These are phyloP conservation scores for Drosophila peninsularis DNA, from an alignment of 2,888 invertebrate genomes.

Conservation along the genomic window DNA sequence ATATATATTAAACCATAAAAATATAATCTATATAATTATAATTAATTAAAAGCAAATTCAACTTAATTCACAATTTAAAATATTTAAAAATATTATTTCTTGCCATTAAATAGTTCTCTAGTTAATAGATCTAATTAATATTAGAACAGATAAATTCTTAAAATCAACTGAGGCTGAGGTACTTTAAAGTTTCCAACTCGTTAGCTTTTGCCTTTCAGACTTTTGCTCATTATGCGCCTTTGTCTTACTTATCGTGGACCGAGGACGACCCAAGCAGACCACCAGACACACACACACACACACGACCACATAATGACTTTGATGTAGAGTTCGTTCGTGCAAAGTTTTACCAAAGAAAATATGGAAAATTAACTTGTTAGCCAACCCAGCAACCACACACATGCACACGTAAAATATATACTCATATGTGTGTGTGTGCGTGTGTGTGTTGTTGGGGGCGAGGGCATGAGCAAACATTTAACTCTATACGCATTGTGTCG, in stretches of 20 bases:
- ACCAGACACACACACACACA: constrained; percentile 43
- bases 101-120: too few relatives aligned
- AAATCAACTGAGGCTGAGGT: neutral
- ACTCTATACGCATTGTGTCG: constrained; percentile 60
- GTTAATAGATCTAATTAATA: neutral
- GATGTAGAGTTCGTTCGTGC: constrained; percentile 50
- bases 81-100: too few relatives aligned
- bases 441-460: constrained; percentile 19
- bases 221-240: constrained; percentile 9
- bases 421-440: constrained; percentile 16
- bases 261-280: constrained; percentile 31
- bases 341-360: constrained; percentile 77
- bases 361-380: constrained; percentile 80
- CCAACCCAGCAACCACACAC: constrained; percentile 60
- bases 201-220: neutral
- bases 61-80: too few relatives aligned
- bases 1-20: too few relatives aligned
- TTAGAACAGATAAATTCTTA: neutral
- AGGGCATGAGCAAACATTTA: constrained; percentile 58
- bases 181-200: neutral
- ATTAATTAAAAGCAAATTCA: too few relatives aligned
- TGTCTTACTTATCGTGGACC: constrained; percentile 11
- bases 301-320: constrained; percentile 59
- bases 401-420: constrained; percentile 44
- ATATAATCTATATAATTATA: too few relatives aligned